phyloP scores from a whole-genome alignment of 2,113 vertebrate species.

The Albula glossodonta region DNA sequence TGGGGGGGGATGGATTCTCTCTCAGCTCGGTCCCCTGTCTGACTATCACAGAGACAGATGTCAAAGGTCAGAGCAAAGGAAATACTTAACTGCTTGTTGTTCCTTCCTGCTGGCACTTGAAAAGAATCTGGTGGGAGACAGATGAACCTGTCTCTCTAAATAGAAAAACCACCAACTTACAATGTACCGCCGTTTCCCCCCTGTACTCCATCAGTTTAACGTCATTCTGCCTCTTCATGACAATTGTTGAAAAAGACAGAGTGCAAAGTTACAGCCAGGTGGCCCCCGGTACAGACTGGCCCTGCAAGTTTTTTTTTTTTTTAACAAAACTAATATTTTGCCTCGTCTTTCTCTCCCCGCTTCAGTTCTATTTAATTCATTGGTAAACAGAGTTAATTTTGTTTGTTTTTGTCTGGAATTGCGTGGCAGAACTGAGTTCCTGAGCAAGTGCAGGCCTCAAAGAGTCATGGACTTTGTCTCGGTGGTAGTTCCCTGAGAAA shows the following conservation, averaged over 20 bases:
- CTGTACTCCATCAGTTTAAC: slow-evolving; percentile 40
- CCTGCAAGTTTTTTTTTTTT: neutral
- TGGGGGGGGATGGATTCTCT: slow-evolving; percentile 35
- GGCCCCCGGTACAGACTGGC: slow-evolving; percentile 24
- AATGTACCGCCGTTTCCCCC: slow-evolving; percentile 35
- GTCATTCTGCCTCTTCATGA: slow-evolving; percentile 27
- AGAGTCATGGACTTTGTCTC: neutral
- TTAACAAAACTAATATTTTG: slow-evolving; percentile 39
- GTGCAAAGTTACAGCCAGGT: slow-evolving; percentile 47
- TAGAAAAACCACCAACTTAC: slow-evolving; percentile 44
- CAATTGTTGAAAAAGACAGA: slow-evolving; percentile 35
- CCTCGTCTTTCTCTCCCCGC: slow-evolving; percentile 11
- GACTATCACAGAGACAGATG: slow-evolving; percentile 36
- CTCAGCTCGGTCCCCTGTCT: slow-evolving; percentile 32
- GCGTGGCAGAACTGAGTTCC: neutral
- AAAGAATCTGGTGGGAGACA: slow-evolving; percentile 56
- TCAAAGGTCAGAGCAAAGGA: slow-evolving; percentile 59
- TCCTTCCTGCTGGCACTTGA: slow-evolving; percentile 49
- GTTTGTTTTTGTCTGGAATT: slow-evolving; percentile 15
- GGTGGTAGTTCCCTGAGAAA: neutral
- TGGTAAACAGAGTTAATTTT: slow-evolving; percentile 31
- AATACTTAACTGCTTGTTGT: slow-evolving; percentile 60
- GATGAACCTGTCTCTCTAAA: slow-evolving; percentile 52
- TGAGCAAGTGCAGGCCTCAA: neutral
- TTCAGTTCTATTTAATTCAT: slow-evolving; percentile 25